These are phyloP conservation scores for Malachius bipustulatus DNA, from an alignment of 2,888 invertebrate species.

Conservation along the genomic window DNA sequence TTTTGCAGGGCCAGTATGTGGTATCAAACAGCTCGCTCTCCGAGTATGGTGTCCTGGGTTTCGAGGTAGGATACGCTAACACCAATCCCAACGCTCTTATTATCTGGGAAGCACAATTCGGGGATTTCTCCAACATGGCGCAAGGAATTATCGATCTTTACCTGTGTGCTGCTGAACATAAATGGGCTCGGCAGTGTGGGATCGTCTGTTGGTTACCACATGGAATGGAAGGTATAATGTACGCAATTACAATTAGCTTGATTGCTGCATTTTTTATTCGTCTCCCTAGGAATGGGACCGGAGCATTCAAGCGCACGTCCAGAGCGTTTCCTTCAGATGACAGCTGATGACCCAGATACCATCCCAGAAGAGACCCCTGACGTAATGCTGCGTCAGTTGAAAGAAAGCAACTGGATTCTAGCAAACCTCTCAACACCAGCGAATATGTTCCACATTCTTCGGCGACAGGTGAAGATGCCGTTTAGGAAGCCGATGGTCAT, in stretches of 20 bases:
- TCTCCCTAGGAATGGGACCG: slow-evolving; percentile 51
- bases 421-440: slow-evolving; percentile 94
- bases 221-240: slow-evolving; percentile 69
- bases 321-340: slow-evolving; percentile 88
- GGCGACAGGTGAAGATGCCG: slow-evolving; percentile 87
- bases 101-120: slow-evolving; percentile 81
- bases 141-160: slow-evolving; percentile 54
- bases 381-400: slow-evolving; percentile 82
- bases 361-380: slow-evolving; percentile 74
- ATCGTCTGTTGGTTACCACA: slow-evolving; percentile 71
- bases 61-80: slow-evolving; percentile 72
- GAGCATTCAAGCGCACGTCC: slow-evolving; percentile 85
- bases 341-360: slow-evolving; percentile 89
- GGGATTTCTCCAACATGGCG: slow-evolving; percentile 67
- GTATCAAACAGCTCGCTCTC: slow-evolving; percentile 72
- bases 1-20: slow-evolving; percentile 63
- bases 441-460: slow-evolving; percentile 88
- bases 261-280: too few relatives aligned
- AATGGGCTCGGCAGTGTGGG: slow-evolving; percentile 73
- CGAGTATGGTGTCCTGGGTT: slow-evolving; percentile 43
- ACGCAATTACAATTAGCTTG: too few relatives aligned
- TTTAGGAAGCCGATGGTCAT: slow-evolving; percentile 95
- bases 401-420: slow-evolving; percentile 93
- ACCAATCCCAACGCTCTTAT: slow-evolving; percentile 61
- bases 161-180: slow-evolving; percentile 58